Evolutionary conservation across 1,140 invertebrate species (phyloP).

Genomic region (Euura saliciscinereae): DNA sequence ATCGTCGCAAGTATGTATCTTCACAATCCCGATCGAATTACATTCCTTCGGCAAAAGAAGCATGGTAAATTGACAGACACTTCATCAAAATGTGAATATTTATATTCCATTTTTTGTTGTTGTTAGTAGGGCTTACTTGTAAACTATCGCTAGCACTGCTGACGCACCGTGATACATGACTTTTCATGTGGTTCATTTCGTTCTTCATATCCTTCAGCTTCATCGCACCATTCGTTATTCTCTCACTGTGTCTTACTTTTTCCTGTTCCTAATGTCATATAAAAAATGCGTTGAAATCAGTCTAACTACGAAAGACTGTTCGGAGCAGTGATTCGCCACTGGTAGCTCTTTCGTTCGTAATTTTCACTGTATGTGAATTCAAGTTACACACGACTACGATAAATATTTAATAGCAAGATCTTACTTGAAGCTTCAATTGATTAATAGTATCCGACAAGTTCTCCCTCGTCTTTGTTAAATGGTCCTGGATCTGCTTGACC

Average conservation of each 20-base stretch:
- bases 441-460: conserved; percentile 39
- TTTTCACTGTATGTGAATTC: conserved; percentile 16
- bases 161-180: background rate
- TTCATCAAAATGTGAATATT: background rate
- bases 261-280: conserved; percentile 42
- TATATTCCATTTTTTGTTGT: too few species aligned
- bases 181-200: conserved; percentile 42
- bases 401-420: background rate
- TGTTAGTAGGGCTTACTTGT: background rate
- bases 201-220: conserved; percentile 53
- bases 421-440: conserved; percentile 45
- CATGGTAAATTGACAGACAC: background rate
- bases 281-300: background rate
- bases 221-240: conserved; percentile 39
- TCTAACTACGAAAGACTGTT: too few species aligned
- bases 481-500: conserved; percentile 40
- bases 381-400: too few species aligned
- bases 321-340: too few species aligned
- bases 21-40: conserved; percentile 29
- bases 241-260: conserved; percentile 38
- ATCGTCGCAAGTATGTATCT: conserved; percentile 37
- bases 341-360: conserved; percentile 13
- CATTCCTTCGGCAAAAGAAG: conserved; percentile 31
- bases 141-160: background rate
- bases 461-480: conserved; percentile 39